Percentiles rank a stretch among this genome's conserved stretches.
These are phyloP conservation scores for Limnephilus auricula DNA, from an alignment of 2,888 invertebrate species.

Conservation along the genomic window DNA sequence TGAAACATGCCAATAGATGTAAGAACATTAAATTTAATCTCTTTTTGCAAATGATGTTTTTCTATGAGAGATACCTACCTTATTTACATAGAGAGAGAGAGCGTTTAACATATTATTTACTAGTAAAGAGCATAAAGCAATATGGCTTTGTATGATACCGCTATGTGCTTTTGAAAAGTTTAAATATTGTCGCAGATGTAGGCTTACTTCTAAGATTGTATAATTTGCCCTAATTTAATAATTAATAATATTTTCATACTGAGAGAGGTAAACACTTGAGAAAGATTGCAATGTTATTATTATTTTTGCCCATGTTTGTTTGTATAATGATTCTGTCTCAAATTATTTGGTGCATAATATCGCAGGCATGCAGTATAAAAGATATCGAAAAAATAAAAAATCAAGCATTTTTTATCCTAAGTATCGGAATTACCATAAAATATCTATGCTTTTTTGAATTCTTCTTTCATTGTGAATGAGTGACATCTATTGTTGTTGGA, in stretches of 20 bases:
- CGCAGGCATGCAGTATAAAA: no score
- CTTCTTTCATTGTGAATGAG: slow-evolving; percentile 10
- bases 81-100: no score
- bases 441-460: not conserved
- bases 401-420: not conserved
- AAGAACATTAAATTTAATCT: slow-evolving; percentile 38
- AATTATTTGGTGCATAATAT: slow-evolving; percentile 6
- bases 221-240: slow-evolving; percentile 17
- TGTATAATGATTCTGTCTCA: not conserved
- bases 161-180: slow-evolving; percentile 10
- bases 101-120: not conserved
- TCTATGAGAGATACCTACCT: not conserved
- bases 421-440: not conserved
- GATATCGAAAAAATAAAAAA: no score
- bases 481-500: not conserved
- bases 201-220: slow-evolving; percentile 28
- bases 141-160: slow-evolving; percentile 31
- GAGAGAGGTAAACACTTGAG: not conserved
- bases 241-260: not conserved
- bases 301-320: not conserved
- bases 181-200: slow-evolving; percentile 22
- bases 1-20: slow-evolving; percentile 53
- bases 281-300: not conserved
- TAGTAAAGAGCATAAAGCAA: slow-evolving; percentile 5
- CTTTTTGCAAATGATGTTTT: slow-evolving; percentile 12